Percentiles rank a stretch among this genome's conserved stretches.
Evolutionary conservation across 30 jellyfish, hydroid and myxozoan species (phyloP).

Genomic region (Aurelia sp.): DNA sequence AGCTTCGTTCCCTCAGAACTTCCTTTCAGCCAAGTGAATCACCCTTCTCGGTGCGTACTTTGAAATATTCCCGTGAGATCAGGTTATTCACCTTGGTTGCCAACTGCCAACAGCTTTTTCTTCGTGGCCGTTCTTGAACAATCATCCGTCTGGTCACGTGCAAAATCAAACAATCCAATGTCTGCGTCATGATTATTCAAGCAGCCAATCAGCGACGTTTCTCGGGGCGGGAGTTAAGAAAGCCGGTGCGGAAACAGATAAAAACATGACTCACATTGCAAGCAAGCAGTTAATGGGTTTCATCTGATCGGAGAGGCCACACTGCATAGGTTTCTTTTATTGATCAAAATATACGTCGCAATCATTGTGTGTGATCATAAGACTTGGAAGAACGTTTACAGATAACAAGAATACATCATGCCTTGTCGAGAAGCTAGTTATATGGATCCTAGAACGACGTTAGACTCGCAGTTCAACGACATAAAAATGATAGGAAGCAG

Average conservation of each 20-base stretch:
- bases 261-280: conserved; percentile 48
- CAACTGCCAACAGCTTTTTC: too few species aligned
- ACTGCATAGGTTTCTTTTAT: too few species aligned
- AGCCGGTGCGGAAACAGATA: conserved; percentile 59
- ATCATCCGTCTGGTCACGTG: conserved; percentile 44
- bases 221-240: conserved; percentile 84
- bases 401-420: conserved; percentile 15
- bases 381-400: background rate
- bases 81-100: too few species aligned
- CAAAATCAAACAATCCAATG: conserved; percentile 39
- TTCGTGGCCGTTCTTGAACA: too few species aligned
- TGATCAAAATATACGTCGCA: background rate
- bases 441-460: conserved; percentile 51
- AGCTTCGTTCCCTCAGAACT: too few species aligned
- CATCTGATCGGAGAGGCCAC: too few species aligned
- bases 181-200: conserved; percentile 15
- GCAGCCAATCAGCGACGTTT: conserved; percentile 68
- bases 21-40: too few species aligned
- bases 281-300: too few species aligned
- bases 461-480: conserved; percentile 85
- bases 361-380: background rate
- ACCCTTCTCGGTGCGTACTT: too few species aligned
- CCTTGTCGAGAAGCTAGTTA: conserved; percentile 70
- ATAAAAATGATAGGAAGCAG: conserved; percentile 93
- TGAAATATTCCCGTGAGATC: too few species aligned